phyloP scores from a whole-genome alignment of 2,113 vertebrate genomes.

The Chloropsis hardwickii region DNA sequence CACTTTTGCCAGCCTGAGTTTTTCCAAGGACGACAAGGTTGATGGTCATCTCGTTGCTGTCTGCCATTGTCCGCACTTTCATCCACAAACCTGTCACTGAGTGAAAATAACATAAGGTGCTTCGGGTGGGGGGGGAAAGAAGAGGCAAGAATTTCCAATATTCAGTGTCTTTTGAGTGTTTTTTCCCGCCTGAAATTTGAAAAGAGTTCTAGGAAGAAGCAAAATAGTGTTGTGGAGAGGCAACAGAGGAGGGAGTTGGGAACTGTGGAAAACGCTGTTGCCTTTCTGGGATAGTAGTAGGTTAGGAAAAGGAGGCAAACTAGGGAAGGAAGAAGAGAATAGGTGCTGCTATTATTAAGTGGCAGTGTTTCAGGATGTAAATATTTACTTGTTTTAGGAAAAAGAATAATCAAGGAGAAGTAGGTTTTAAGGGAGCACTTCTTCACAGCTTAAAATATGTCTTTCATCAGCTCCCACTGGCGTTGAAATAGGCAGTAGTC shows the following conservation, averaged over 20 bases:
- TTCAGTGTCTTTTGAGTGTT: not conserved
- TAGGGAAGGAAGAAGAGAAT: not conserved
- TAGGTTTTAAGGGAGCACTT: not conserved
- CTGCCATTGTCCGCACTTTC: not conserved
- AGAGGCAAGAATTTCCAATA: not conserved
- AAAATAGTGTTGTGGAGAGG: not conserved
- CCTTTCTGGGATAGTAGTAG: not conserved
- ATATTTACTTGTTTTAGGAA: not conserved
- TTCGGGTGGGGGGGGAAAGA: not conserved
- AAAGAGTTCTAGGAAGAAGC: not conserved
- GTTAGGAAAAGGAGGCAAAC: not conserved
- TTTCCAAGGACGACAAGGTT: conserved; percentile 80
- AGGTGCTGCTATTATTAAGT: not conserved
- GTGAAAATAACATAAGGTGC: not conserved
- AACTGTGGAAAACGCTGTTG: not conserved
- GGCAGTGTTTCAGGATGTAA: not conserved
- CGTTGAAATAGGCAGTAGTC: not conserved
- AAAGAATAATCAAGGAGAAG: not conserved
- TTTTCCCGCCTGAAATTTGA: not conserved
- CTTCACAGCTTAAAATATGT: not conserved
- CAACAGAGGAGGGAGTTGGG: not conserved
- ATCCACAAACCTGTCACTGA: not conserved
- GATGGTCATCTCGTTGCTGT: conserved; percentile 55
- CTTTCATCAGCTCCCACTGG: not conserved
- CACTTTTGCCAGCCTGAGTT: conserved; percentile 81